These are phyloP conservation scores for Hippolais icterina DNA, from an alignment of 2,113 vertebrate species.

Conservation along the genomic window DNA sequence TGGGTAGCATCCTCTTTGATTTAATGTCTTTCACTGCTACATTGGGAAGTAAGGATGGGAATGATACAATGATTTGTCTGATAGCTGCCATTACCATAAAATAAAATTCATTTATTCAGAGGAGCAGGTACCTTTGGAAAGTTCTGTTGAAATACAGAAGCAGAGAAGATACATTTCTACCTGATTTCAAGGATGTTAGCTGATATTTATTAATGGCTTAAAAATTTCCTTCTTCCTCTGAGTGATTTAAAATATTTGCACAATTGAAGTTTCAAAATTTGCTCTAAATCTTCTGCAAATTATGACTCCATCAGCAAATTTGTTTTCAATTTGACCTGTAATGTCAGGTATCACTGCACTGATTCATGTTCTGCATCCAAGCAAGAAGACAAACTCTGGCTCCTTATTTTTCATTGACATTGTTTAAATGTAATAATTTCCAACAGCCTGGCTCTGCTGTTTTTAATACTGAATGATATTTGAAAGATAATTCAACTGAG, in stretches of 20 bases:
- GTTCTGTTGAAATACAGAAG: background rate
- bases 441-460: background rate
- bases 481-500: slow-evolving; percentile 19
- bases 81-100: background rate
- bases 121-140: background rate
- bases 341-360: background rate
- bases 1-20: background rate
- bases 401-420: slow-evolving; percentile 31
- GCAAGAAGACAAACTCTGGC: slow-evolving; percentile 11
- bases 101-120: background rate
- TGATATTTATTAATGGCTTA: slow-evolving; percentile 3
- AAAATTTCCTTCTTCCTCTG: background rate
- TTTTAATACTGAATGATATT: slow-evolving; percentile 17
- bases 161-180: background rate
- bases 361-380: slow-evolving; percentile 4
- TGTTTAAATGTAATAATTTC: slow-evolving; percentile 31
- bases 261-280: background rate
- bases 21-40: background rate
- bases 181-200: background rate
- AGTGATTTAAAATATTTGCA: slow-evolving; percentile 22
- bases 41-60: background rate
- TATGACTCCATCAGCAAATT: slow-evolving; percentile 8
- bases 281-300: slow-evolving; percentile 26
- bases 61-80: background rate
- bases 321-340: slow-evolving; percentile 39